Percentiles rank a stretch among this genome's conserved stretches.
Evolutionary conservation across 2,888 invertebrate genomes (phyloP).

Genomic region (Podotricha telesiphe): DNA sequence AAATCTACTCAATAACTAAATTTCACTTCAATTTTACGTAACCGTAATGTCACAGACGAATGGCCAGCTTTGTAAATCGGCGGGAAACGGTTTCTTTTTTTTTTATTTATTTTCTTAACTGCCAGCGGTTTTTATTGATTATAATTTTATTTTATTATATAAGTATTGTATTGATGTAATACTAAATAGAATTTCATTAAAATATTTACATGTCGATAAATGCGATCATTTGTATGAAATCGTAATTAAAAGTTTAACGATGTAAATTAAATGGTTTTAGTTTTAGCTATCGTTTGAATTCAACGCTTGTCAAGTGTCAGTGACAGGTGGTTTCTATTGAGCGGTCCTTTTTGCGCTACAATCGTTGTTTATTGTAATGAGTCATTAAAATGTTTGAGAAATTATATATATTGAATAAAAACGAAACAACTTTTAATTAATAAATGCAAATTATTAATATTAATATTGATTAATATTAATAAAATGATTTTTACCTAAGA

Average conservation of each 20-base stretch:
- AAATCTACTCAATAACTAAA: constrained; percentile 51
- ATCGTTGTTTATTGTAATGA: neutral
- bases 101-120: constrained; percentile 47
- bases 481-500: too few relatives aligned
- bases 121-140: constrained; percentile 47
- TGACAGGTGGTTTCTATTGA: constrained; percentile 24
- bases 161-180: constrained; percentile 17
- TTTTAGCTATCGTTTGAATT: constrained; percentile 20
- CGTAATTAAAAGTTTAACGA: constrained; percentile 26
- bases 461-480: too few relatives aligned
- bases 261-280: constrained; percentile 10
- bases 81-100: constrained; percentile 48
- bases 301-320: constrained; percentile 35
- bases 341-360: constrained; percentile 10
- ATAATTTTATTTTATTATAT: constrained; percentile 23
- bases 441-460: neutral
- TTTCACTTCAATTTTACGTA: constrained; percentile 46
- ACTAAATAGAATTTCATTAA: neutral
- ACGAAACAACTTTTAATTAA: neutral
- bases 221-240: constrained; percentile 45
- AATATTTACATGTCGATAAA: constrained; percentile 49
- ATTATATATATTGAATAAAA: neutral
- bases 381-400: neutral
- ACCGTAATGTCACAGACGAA: constrained; percentile 43
- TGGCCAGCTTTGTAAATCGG: constrained; percentile 43